Base-by-base conservation (phyloP, 2,888 invertebrate genomes). In the Lochmaea crataegi region DNA sequence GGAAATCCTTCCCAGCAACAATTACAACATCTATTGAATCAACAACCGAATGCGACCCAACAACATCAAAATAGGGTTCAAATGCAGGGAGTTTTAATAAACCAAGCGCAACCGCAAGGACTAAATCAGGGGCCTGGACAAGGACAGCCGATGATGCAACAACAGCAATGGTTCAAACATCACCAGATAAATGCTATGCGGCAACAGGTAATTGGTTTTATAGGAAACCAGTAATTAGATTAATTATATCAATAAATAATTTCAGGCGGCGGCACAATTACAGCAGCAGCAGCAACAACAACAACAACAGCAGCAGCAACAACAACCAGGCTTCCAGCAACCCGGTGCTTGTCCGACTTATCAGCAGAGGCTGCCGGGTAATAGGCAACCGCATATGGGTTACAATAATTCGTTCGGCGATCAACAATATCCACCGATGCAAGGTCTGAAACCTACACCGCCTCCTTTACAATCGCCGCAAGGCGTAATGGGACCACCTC, bases 391-490 rank as follows among this genome's bases (percentile, higher is more conserved):
- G 2, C 86, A 86, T 72, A 84, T 87, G 82, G 84, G 84, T 32
- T 86, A 86, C 76, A 85, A 85, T 72, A 86, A 85, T 73, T 83
- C 85, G 14, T 86, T 86, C 75, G 80, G 83, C 22, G 87, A 87
- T 38, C 86, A 86, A 70, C 86, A 86, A 71, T 86, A 86, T 75
- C 81, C 86, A 38, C 84, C 84, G 10, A 86, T 86, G 86, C 86
- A 86, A 65, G 87, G 90, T 80, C 86, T 91, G 80, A 92, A 91
- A 87, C 93, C 92, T 74, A 91, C 92, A 74, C 93, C 93, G 83
- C 92, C 92, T 75, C 93, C 92, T 79, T 92, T 92, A 85, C 90
- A 92, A 79, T 91, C 92, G 74, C 92, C 93, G 79, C 92, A 92
- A 78, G 91, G 91, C 79, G 90, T 93, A 77, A 92, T 93, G 91